Conservation (phyloP, 2,797 vertebrate genomes). For the Malacoctenus gilli region DNA sequence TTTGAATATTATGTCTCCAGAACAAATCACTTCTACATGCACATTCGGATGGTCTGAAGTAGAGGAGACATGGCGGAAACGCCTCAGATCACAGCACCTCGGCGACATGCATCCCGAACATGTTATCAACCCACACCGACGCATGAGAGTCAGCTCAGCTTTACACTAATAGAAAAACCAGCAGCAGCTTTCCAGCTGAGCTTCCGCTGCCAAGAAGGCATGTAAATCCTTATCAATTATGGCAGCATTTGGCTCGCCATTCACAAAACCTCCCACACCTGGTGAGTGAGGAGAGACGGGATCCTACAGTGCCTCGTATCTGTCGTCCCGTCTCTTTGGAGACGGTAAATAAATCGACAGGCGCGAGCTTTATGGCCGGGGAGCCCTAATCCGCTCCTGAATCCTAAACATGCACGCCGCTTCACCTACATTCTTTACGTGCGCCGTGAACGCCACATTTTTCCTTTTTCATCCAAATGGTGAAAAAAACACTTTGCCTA, state of each 20-base stretch:
- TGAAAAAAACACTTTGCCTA: slow-evolving; percentile 15
- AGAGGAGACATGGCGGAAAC: slow-evolving; percentile 51
- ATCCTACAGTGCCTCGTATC: slow-evolving; percentile 62
- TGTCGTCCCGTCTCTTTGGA: slow-evolving; percentile 65
- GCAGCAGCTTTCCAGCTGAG: slow-evolving; percentile 33
- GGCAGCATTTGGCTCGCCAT: slow-evolving; percentile 59
- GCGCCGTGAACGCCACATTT: slow-evolving; percentile 20
- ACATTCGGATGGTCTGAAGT: slow-evolving; percentile 5
- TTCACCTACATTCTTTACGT: slow-evolving; percentile 58
- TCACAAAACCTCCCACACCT: slow-evolving; percentile 69
- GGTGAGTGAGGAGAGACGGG: slow-evolving; percentile 71
- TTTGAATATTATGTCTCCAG: too few species aligned
- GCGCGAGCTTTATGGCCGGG: slow-evolving; percentile 46
- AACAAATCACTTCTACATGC: slow-evolving; percentile 14
- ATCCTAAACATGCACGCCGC: slow-evolving; percentile 69
- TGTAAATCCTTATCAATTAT: slow-evolving; percentile 71
- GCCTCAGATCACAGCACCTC: slow-evolving; percentile 47
- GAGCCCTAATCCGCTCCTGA: too few species aligned
- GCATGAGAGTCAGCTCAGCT: slow-evolving; percentile 37
- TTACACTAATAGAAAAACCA: slow-evolving; percentile 30
- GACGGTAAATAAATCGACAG: slow-evolving; percentile 72
- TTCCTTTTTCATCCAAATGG: slow-evolving; percentile 26
- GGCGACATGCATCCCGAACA: slow-evolving; percentile 41
- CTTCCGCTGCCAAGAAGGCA: slow-evolving; percentile 49
- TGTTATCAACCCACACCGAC: slow-evolving; percentile 50